Percentiles rank a stretch among this genome's conserved stretches.
Conservation (phyloP, 2,888 invertebrate genomes). For the Stegophylla sp. region DNA sequence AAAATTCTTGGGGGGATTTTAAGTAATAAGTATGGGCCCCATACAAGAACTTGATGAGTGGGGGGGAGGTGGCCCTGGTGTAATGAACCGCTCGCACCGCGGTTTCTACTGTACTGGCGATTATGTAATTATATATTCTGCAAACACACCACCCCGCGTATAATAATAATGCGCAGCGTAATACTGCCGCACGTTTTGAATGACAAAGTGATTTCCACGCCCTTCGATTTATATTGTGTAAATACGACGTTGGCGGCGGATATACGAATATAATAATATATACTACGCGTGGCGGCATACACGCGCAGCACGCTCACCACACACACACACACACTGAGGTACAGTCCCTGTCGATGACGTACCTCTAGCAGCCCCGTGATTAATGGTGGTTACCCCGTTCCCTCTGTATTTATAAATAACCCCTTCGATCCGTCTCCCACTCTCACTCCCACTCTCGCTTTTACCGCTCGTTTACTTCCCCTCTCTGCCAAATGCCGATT, state of each 20-base stretch:
- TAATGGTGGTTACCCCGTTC: conserved; percentile 52
- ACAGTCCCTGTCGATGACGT: conserved; percentile 34
- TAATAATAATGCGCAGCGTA: too few relatives aligned
- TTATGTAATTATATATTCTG: conserved; percentile 25
- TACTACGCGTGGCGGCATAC: too few relatives aligned
- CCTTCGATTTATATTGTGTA: conserved; percentile 52
- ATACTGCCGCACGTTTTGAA: conserved; percentile 15
- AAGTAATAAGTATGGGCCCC: too few relatives aligned
- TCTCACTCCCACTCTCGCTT: conserved; percentile 8
- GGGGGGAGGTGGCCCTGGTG: too few relatives aligned
- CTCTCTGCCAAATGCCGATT: conserved; percentile 51
- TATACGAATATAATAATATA: too few relatives aligned
- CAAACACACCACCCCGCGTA: conserved; percentile 5
- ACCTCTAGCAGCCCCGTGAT: conserved; percentile 43
- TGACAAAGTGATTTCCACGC: conserved; percentile 59
- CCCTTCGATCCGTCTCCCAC: conserved; percentile 33
- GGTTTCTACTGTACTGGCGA: background rate
- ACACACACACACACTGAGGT: too few relatives aligned
- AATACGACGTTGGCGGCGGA: background rate
- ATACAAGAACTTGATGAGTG: too few relatives aligned
- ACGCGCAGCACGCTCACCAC: too few relatives aligned
- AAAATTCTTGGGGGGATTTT: too few relatives aligned
- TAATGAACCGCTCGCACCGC: too few relatives aligned
- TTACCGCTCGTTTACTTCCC: background rate
- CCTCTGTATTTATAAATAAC: background rate